Percentiles rank a stretch among this genome's conserved stretches.
Conservation (phyloP, 2,797 vertebrate genomes). For the Sebastes variabilis region DNA sequence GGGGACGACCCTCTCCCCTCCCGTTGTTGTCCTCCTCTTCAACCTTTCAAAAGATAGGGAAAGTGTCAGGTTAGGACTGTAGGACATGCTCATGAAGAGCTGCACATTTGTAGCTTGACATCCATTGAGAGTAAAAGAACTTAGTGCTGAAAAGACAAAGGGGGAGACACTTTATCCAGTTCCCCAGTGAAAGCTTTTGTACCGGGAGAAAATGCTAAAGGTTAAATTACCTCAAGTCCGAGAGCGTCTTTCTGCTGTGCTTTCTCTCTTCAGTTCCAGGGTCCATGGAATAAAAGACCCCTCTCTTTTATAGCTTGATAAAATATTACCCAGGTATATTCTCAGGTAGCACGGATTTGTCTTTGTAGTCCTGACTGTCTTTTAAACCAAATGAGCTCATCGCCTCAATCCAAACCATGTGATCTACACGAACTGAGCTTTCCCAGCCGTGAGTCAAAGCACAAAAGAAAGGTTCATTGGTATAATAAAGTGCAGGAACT, state of each 20-base stretch:
- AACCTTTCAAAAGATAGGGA: conserved; percentile 38
- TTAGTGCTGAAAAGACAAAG: conserved; percentile 76
- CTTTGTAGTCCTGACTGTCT: conserved; percentile 58
- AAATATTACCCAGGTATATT: conserved; percentile 70
- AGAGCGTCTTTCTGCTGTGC: conserved; percentile 55
- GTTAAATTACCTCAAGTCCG: conserved; percentile 77
- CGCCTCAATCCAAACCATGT: conserved; percentile 45
- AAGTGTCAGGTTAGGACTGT: conserved; percentile 74
- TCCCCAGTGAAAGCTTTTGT: conserved; percentile 67
- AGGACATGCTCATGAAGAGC: conserved; percentile 72
- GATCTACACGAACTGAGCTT: conserved; percentile 9
- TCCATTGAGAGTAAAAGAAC: conserved; percentile 73
- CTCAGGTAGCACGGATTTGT: conserved; percentile 65
- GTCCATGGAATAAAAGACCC: conserved; percentile 52
- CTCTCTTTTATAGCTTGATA: conserved; percentile 60
- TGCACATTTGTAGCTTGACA: conserved; percentile 71
- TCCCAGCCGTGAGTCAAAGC: conserved; percentile 2
- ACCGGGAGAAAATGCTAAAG: conserved; percentile 71
- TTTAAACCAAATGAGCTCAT: conserved; percentile 62
- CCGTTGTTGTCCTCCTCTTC: conserved; percentile 24
- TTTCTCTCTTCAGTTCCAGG: conserved; percentile 62
- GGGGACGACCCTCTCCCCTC: background rate
- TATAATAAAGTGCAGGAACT: background rate
- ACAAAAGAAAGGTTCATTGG: background rate
- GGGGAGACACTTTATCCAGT: conserved; percentile 74